Evolutionary conservation across 2,113 vertebrate genomes (phyloP).

Genomic region (Callocephalon fimbriatum): DNA sequence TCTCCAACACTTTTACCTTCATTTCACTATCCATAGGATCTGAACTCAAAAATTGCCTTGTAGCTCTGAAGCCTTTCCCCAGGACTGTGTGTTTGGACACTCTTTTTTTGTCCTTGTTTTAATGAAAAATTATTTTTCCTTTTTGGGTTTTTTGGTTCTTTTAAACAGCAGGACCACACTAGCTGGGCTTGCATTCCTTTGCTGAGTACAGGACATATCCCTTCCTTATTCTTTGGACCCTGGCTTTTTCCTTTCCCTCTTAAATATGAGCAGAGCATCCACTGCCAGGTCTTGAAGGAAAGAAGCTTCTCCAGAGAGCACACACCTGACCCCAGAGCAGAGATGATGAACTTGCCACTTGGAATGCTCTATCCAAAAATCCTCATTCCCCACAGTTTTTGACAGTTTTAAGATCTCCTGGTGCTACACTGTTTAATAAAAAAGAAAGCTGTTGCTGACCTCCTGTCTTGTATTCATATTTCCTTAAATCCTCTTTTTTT

Average conservation of each 20-base stretch:
- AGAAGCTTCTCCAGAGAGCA: slow-evolving; percentile 14
- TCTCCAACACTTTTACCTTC: not conserved
- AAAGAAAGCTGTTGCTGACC: not conserved
- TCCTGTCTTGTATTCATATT: not conserved
- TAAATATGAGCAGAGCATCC: slow-evolving; percentile 1
- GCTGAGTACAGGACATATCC: not conserved
- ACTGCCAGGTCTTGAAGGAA: not conserved
- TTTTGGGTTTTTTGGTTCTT: not conserved
- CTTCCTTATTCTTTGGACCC: not conserved
- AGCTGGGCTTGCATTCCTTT: not conserved
- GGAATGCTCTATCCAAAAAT: slow-evolving; percentile 11
- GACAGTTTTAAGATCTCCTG: slow-evolving; percentile 20
- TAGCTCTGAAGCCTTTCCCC: not conserved
- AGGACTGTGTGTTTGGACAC: not conserved
- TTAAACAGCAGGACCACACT: not conserved
- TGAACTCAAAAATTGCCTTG: not conserved
- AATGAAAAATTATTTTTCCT: not conserved
- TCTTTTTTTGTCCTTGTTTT: not conserved
- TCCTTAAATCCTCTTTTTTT: not conserved
- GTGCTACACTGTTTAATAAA: not conserved
- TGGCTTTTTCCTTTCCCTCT: not conserved
- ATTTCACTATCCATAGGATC: not conserved
- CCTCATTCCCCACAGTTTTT: not conserved
- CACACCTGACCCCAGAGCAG: not conserved
- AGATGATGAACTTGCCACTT: slow-evolving; percentile 30